Base-by-base conservation (phyloP, 2,888 invertebrate genomes). In the Troglohyphantes excavatus region DNA sequence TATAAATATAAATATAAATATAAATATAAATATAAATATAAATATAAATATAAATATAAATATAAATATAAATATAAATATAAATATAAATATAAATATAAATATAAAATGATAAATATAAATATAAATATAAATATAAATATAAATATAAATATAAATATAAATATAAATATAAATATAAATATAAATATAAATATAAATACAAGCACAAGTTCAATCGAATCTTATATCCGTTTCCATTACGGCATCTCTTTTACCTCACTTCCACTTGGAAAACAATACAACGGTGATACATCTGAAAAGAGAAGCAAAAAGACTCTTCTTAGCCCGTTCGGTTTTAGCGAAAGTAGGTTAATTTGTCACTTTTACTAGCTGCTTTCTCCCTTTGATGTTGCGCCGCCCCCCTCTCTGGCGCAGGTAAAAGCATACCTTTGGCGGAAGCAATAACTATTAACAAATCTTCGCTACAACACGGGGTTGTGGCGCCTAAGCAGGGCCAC, bases 321-420 rank as follows among this genome's bases (percentile, higher is more conserved):
- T 13, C 11, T 26, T 21, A 65, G 26, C 65, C 43, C 23, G 67
- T 79, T 79, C 21, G 33, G 9, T 33, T 63, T 23, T 7, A 19
- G 29, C 13, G 63, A 76, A 76, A 79, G 65, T 79, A 67, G 79
- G 79, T 43, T 79, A 65, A 79, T 79, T 79, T 79, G 65, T 79
- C 43, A 79, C 27, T 79, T 27, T 65, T 59, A 27, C 73, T 43
- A 11, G n/a, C 70, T 72, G 39, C 26, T 73, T 43, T 19, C 53
- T 73, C 39, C 23, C 26, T n/a, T 39, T 39, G 23, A 33, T 13
- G 39, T 70, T 67, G 0, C 5, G n/a, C 70, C 70, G 21, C 0
- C 9, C 0, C 39, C 33, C 19, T 2, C 33, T 27, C 26, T 33
- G n/a, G 13, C n/a, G 13, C 13, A 17, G 53, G 53, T n/a, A 53